phyloP scores from a whole-genome alignment of 2,113 vertebrate genomes.

The Silurus glanis region DNA sequence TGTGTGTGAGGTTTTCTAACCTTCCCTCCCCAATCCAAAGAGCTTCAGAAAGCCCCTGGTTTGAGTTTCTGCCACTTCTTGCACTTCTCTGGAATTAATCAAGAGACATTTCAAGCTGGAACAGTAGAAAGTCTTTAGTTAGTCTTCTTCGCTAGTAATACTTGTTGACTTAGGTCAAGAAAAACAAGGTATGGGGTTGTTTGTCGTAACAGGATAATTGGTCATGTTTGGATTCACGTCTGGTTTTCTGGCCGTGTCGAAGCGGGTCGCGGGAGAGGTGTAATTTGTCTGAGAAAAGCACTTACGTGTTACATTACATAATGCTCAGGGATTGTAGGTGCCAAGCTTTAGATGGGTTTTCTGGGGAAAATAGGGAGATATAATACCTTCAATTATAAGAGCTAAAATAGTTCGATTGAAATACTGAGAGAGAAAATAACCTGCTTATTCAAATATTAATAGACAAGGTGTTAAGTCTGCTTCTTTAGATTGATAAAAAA shows the following conservation, averaged over 20 bases:
- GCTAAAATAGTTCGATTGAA: neutral
- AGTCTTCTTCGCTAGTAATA: slow-evolving; percentile 25
- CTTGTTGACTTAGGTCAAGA: neutral
- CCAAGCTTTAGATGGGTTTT: neutral
- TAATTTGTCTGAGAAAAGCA: slow-evolving; percentile 9
- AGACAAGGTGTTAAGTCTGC: neutral
- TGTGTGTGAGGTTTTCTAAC: neutral
- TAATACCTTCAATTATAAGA: neutral
- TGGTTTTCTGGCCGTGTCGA: neutral
- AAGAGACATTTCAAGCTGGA: neutral
- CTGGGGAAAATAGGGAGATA: neutral
- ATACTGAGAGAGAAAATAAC: neutral
- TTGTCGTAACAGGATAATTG: neutral
- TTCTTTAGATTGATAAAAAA: neutral
- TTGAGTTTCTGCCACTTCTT: neutral
- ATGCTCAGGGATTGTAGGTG: neutral
- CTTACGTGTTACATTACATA: neutral
- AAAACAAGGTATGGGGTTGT: neutral
- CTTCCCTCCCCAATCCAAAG: neutral
- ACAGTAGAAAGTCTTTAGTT: neutral
- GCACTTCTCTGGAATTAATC: neutral
- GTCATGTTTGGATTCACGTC: neutral
- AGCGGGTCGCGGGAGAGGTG: neutral
- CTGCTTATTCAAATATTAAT: neutral
- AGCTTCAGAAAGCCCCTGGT: neutral